These are phyloP conservation scores for Potamarius usumacintae DNA, from an alignment of 2,113 vertebrate species.

Conservation along the genomic window DNA sequence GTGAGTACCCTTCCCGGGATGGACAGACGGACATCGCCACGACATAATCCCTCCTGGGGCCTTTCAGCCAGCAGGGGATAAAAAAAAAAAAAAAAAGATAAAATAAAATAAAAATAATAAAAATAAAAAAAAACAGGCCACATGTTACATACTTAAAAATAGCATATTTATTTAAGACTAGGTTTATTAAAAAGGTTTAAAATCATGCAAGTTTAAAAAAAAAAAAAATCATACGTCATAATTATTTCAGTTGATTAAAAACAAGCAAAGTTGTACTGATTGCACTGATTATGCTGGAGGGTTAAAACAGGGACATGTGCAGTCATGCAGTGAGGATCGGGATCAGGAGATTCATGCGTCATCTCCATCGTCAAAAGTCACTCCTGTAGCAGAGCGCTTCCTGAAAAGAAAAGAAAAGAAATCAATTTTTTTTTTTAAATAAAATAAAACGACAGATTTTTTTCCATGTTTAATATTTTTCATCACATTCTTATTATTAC, in stretches of 20 bases:
- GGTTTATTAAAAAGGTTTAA: neutral
- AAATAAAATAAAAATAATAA: no score
- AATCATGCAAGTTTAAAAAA: neutral
- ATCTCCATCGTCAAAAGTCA: conserved; percentile 69
- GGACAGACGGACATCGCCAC: no score
- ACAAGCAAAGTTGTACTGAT: neutral
- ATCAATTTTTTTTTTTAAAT: no score
- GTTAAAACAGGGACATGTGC: conserved; percentile 28
- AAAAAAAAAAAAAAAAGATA: no score
- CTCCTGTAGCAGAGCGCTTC: conserved; percentile 66
- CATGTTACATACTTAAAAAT: neutral
- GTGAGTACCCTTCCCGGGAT: no score
- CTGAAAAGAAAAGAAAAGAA: conserved; percentile 53
- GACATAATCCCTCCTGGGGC: no score
- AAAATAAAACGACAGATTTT: neutral
- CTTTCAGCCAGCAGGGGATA: no score
- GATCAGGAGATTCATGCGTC: conserved; percentile 43
- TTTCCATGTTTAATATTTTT: neutral
- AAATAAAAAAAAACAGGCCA: neutral
- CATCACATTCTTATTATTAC: neutral
- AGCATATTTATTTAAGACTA: neutral
- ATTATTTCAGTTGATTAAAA: conserved; percentile 24
- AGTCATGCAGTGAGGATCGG: neutral
- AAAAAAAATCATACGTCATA: neutral
- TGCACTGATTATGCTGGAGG: conserved; percentile 8